Percentiles rank a stretch among this genome's conserved stretches.
phyloP scores from a whole-genome alignment of 2,888 invertebrate species.

The Eupithecia subumbrata region DNA sequence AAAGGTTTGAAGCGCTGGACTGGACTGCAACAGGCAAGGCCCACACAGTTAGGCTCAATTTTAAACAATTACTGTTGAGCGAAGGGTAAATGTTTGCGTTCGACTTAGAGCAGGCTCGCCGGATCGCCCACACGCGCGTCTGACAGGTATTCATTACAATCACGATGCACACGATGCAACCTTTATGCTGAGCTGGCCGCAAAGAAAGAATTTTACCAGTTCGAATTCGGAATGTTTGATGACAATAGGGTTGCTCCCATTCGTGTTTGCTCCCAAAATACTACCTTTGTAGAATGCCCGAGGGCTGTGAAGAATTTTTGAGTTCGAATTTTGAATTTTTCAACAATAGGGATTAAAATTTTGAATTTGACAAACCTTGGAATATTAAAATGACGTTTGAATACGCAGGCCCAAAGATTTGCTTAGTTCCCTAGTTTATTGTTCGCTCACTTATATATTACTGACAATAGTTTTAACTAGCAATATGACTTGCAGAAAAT shows the following conservation, averaged over 20 bases:
- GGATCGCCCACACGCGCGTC: constrained; percentile 81
- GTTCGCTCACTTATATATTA: not conserved
- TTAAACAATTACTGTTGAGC: constrained; percentile 83
- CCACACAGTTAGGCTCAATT: constrained; percentile 84
- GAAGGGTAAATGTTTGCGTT: constrained; percentile 83
- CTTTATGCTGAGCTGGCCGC: constrained; percentile 58
- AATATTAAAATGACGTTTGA: constrained; percentile 10
- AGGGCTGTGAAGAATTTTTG: not conserved
- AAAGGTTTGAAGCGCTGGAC: constrained; percentile 61
- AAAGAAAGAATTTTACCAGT: constrained; percentile 26
- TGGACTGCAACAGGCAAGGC: constrained; percentile 73
- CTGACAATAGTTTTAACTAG: not conserved
- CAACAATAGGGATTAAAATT: constrained; percentile 9
- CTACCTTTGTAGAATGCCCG: constrained; percentile 1
- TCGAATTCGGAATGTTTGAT: constrained; percentile 24
- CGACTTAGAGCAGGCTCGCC: constrained; percentile 72
- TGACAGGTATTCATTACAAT: constrained; percentile 82
- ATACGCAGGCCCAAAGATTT: not conserved
- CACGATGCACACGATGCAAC: constrained; percentile 68
- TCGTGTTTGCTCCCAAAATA: not conserved
- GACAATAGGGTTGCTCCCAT: constrained; percentile 13
- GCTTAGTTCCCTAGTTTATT: constrained; percentile 3
- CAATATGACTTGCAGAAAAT: not conserved
- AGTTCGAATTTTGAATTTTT: not conserved
- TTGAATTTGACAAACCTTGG: not conserved